Base-by-base conservation (phyloP, 2,888 invertebrate species). In the Agrochola litura region DNA sequence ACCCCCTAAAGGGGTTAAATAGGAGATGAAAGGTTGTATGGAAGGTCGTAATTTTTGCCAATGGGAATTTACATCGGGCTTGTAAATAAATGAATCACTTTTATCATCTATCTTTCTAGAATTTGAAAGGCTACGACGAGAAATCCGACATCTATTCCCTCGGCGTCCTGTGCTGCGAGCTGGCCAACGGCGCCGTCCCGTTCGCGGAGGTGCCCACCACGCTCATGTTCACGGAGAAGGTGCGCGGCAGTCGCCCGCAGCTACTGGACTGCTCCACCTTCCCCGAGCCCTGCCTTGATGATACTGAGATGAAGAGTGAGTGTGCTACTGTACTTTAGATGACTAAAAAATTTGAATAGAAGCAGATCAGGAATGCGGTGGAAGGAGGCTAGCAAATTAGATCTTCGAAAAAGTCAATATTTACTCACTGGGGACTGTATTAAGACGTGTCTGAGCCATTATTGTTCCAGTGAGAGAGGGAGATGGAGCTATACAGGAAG, bases 71-170 rank as follows among this genome's bases (percentile, higher is more conserved):
- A 6, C 6, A 58, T 25, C 25, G 25, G 2, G 25, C 25, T 58
- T 2, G 14, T 58, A 14, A 6, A 25, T 58, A 58, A 14, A 16
- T 25, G 3, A 30, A 19, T 19, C 0, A 19, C 30, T 19, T 30
- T 61, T 9, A 54, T 16, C 41, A 16, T 30, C 64, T 16, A 9
- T 22, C 2, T 19, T 72, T 63, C 2, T 80, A 98, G 98, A 98
- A 99, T 94, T 95, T 99, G 58, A 97, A 97, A 90, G 99, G 99
- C 6, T 99, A 99, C 93, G 98, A 98, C 90, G 98, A 98, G 91
- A 98, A 98, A 88, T 98, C 99, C 0, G 99, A 99, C 94, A 98
- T 99, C 22, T 99, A 99, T 93, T 99, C 99, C 79, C 91, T 99
- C 63, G 99, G 99, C 41, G 98, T 99, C 83, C 97, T 98, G 8